Evolutionary conservation across 2,113 vertebrate genomes (phyloP).

Genomic region (Cyphomyrus discorhynchus): DNA sequence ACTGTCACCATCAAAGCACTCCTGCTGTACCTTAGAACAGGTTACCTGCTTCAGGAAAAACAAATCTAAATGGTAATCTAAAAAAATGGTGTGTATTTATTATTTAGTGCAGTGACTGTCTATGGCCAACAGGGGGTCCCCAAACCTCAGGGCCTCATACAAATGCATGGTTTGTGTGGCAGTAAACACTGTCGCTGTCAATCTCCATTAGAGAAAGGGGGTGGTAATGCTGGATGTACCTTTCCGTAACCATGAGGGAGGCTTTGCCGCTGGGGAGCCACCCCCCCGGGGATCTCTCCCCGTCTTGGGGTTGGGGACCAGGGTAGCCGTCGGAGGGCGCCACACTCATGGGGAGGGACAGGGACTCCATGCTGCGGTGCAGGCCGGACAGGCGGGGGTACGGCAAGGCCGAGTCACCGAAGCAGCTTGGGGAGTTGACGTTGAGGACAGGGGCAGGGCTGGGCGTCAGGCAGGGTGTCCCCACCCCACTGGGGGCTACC

Average conservation of each 20-base stretch:
- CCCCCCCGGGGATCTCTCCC: constrained; percentile 43
- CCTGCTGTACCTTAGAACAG: not conserved
- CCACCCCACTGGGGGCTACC: constrained; percentile 37
- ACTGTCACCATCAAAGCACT: not conserved
- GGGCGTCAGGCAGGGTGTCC: constrained; percentile 69
- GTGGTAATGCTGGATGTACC: constrained; percentile 37
- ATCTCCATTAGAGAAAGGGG: not conserved
- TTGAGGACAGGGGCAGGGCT: constrained; percentile 90
- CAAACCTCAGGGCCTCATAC: not conserved
- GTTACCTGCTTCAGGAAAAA: not conserved
- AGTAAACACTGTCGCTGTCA: not conserved
- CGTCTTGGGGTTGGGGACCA: constrained; percentile 43
- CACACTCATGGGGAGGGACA: constrained; percentile 85
- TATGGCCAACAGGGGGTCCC: not conserved
- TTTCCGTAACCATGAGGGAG: constrained; percentile 46
- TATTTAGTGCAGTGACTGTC: not conserved
- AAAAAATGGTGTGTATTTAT: not conserved
- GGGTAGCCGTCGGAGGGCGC: constrained; percentile 61
- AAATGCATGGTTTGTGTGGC: not conserved
- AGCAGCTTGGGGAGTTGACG: constrained; percentile 85
- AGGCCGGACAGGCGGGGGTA: constrained; percentile 81
- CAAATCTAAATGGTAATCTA: not conserved
- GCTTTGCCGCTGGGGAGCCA: constrained; percentile 49
- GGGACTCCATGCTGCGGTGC: constrained; percentile 91
- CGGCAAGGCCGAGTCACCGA: constrained; percentile 73